These are phyloP conservation scores for Hylaeus anthracinus DNA, from an alignment of 1,140 invertebrate species.

Conservation along the genomic window DNA sequence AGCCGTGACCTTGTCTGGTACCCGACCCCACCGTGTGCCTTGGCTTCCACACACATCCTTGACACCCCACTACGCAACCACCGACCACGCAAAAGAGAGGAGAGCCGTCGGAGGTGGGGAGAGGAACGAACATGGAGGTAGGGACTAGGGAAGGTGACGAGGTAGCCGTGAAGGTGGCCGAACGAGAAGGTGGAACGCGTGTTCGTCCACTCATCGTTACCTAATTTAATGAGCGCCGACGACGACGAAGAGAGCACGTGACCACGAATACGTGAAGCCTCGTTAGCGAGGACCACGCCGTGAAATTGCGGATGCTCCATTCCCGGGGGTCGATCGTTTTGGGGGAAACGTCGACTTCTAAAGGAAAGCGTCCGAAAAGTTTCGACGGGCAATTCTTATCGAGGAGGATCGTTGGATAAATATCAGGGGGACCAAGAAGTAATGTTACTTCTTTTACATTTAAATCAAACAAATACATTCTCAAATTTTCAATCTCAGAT, in stretches of 20 bases:
- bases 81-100: constrained; percentile 18
- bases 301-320: too few species aligned
- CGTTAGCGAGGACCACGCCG: constrained; percentile 21
- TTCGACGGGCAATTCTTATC: too few species aligned
- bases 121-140: constrained; percentile 25
- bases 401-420: too few species aligned
- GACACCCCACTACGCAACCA: constrained; percentile 30
- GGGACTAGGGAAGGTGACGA: constrained; percentile 26
- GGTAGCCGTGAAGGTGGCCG: constrained; percentile 24
- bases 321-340: too few species aligned
- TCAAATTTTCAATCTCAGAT: too few species aligned
- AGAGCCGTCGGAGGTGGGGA: constrained; percentile 11
- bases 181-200: constrained; percentile 25
- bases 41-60: constrained; percentile 64
- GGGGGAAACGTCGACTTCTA: too few species aligned
- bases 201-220: constrained; percentile 65
- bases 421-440: too few species aligned
- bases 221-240: constrained; percentile 65
- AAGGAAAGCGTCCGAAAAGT: too few species aligned
- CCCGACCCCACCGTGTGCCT: constrained; percentile 65
- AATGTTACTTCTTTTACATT: too few species aligned
- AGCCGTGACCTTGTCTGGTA: constrained; percentile 77
- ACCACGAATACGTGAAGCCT: constrained; percentile 58
- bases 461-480: too few species aligned
- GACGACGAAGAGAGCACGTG: constrained; percentile 39